Evolutionary conservation across 2,797 vertebrate species (phyloP).

Genomic region (Carcharodon carcharias): DNA sequence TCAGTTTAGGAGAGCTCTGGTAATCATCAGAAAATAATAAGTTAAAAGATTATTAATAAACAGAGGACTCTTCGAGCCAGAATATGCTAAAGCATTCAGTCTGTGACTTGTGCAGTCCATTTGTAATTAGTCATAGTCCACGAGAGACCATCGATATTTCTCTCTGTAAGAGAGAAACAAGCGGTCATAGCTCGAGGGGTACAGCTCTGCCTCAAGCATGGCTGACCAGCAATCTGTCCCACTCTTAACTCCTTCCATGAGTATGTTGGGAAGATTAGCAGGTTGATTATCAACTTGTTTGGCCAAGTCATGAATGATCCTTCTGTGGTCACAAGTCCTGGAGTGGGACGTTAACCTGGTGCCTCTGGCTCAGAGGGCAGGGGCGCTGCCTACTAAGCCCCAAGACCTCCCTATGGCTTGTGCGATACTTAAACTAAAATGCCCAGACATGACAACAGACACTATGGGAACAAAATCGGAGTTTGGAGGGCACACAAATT

Average conservation of each 20-base stretch:
- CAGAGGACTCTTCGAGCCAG: not conserved
- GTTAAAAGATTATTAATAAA: not conserved
- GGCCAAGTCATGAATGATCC: not conserved
- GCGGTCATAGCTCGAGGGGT: no score
- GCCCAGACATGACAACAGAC: not conserved
- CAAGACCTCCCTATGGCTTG: not conserved
- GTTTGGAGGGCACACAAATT: not conserved
- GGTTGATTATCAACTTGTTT: not conserved
- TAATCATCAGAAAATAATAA: not conserved
- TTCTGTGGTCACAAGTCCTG: not conserved
- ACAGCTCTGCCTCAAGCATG: no score
- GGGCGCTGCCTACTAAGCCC: no score
- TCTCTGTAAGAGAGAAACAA: no score
- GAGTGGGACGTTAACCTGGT: not conserved
- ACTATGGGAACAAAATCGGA: not conserved
- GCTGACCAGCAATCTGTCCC: no score
- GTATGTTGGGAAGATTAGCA: no score
- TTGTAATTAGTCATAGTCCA: not conserved
- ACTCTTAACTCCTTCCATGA: no score
- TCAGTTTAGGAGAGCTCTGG: not conserved
- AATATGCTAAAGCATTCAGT: not conserved
- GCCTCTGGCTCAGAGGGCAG: not conserved
- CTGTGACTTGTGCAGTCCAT: not conserved
- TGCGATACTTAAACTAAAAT: not conserved
- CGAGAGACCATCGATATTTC: no score